Conservation (phyloP, 2,888 invertebrate species). For the Leptarthrus brevirostris region DNA sequence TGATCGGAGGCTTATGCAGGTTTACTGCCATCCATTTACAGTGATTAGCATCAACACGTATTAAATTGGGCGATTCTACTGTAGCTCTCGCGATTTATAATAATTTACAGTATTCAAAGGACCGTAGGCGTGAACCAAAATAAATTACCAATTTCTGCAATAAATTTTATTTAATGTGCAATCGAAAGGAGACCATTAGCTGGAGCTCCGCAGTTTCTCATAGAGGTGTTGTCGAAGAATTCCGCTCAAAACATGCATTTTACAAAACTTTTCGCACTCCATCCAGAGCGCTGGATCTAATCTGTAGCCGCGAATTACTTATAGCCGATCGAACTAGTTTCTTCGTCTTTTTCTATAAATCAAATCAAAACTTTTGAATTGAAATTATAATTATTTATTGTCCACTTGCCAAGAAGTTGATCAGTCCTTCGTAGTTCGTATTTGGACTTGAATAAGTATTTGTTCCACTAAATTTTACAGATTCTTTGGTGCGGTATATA, state of each 20-base stretch:
- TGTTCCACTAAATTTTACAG: neutral
- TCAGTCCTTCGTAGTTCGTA: constrained; percentile 24
- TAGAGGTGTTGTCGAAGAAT: constrained; percentile 35
- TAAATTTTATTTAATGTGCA: constrained; percentile 35
- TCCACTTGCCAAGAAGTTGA: constrained; percentile 23
- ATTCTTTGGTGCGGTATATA: constrained; percentile 10
- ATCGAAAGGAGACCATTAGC: constrained; percentile 33
- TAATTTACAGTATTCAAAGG: constrained; percentile 33
- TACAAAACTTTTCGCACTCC: constrained; percentile 24
- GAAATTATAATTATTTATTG: constrained; percentile 46
- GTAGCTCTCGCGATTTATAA: constrained; percentile 21
- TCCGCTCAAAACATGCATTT: constrained; percentile 22
- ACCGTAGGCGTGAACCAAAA: constrained; percentile 30
- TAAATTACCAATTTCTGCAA: constrained; percentile 42
- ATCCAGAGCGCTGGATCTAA: neutral
- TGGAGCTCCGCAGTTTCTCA: neutral
- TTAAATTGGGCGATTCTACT: constrained; percentile 16
- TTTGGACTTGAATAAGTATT: constrained; percentile 30
- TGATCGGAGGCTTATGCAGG: neutral
- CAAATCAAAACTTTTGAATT: constrained; percentile 42
- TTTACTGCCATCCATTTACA: constrained; percentile 14
- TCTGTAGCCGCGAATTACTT: neutral
- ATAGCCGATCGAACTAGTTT: constrained; percentile 23
- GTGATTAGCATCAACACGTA: constrained; percentile 39
- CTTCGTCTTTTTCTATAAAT: constrained; percentile 19